A percentile compares a stretch with the other conserved stretches of the same genome.
Conservation (phyloP, 2,888 invertebrate genomes). For the Lepidocyrtinus sp. region DNA sequence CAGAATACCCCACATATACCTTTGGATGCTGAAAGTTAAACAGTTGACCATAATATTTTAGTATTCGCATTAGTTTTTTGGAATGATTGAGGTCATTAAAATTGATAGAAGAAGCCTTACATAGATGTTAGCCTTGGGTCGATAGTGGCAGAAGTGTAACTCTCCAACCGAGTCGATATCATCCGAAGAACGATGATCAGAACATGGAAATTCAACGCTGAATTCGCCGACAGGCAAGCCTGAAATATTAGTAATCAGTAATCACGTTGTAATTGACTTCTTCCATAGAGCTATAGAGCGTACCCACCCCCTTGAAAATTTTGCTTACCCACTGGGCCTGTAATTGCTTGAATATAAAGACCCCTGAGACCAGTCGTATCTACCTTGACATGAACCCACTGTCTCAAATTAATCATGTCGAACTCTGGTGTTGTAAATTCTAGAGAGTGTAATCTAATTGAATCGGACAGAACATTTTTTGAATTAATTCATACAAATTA, state of each 20-base stretch:
- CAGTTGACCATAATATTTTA: background rate
- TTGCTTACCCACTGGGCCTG: constrained; percentile 25
- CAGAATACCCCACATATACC: constrained; percentile 13
- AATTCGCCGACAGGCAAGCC: constrained; percentile 30
- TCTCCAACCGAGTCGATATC: background rate
- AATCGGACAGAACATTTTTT: background rate
- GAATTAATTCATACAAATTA: constrained; percentile 1
- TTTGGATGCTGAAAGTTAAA: constrained; percentile 20
- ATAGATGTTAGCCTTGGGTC: constrained; percentile 15
- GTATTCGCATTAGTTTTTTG: background rate
- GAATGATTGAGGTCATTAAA: background rate
- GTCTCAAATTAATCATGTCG: constrained; percentile 29
- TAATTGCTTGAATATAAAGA: constrained; percentile 28
- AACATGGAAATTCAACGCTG: constrained; percentile 35
- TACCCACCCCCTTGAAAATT: too few species aligned
- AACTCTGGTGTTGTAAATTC: constrained; percentile 19
- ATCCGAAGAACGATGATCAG: background rate
- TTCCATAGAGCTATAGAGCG: too few species aligned
- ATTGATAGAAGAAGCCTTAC: too few species aligned
- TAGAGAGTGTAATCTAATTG: background rate
- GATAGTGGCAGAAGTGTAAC: constrained; percentile 22
- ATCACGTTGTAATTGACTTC: background rate
- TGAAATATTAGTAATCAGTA: too few species aligned
- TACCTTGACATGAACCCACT: constrained; percentile 37
- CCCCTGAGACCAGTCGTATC: background rate